A percentile compares a stretch with the other conserved stretches of the same genome.
Evolutionary conservation across 1,140 invertebrate genomes (phyloP).

Genomic region (Mizuhopecten yessoensis): DNA sequence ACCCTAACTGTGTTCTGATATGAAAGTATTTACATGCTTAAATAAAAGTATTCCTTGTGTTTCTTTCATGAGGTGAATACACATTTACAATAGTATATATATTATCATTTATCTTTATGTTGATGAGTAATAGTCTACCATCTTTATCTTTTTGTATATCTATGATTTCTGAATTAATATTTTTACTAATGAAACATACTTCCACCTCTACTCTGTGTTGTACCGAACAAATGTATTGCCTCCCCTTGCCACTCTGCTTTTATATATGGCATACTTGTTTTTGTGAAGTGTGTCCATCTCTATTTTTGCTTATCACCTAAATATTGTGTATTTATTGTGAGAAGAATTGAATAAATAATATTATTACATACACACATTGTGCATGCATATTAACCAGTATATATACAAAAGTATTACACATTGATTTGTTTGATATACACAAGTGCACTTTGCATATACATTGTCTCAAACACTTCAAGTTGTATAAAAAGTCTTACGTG

Average conservation of each 20-base stretch:
- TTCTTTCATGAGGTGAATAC: not conserved
- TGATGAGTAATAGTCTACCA: not conserved
- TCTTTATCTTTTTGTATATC: not conserved
- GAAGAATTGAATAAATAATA: too few species aligned
- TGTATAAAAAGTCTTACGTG: too few species aligned
- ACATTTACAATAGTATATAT: not conserved
- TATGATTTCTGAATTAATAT: not conserved
- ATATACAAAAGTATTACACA: too few species aligned
- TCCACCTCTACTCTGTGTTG: not conserved
- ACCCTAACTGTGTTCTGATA: not conserved
- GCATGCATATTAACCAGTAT: too few species aligned
- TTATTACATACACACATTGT: too few species aligned
- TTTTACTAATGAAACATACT: not conserved
- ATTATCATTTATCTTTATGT: conserved; percentile 11
- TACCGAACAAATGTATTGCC: not conserved
- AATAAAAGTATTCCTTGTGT: conserved; percentile 29
- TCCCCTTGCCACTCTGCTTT: conserved; percentile 35
- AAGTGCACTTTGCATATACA: too few species aligned
- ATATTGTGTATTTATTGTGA: not conserved
- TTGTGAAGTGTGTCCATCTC: conserved; percentile 10
- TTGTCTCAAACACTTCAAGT: too few species aligned
- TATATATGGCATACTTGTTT: not conserved
- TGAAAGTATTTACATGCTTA: not conserved
- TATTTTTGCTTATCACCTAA: not conserved
- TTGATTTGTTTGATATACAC: too few species aligned